Evolutionary conservation across 2,888 invertebrate genomes (phyloP), one percentile per base, ranked within the genome.

Genomic region (Anarsia innoxiella): DNA sequence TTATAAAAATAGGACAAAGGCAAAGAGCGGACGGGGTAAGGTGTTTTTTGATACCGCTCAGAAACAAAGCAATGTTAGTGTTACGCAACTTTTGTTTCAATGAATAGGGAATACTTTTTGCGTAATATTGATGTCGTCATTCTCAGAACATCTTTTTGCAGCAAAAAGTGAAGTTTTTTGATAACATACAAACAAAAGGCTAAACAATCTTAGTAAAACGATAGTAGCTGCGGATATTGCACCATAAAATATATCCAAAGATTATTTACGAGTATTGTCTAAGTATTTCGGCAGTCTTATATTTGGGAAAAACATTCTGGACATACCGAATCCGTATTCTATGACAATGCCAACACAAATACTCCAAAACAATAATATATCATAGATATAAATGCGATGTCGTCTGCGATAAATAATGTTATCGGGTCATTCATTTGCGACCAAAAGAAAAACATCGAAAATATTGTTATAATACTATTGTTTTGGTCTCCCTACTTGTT

Each of bases 41-140:
- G 82, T 82, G 79, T 78, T 83, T 83, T 84, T 83, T 71, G 70
- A 80, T 76, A 65, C 48, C 44, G 49, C 51, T 46, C 59, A 66
- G 15, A 33, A 70, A 82, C 76, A 80, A 78, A 56, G 43, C n/a
- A n/a, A n/a, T n/a, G n/a, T n/a, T n/a, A 37, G 40, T 62, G 62
- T 70, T 71, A 58, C 51, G 56, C 61, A 69, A 75, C 65, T 63
- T 71, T 77, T 79, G 79, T 78, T 65, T 31, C 12, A 37, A 56
- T 65, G 66, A 64, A 68, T 66, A 57, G 53, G 33, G 41, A 37
- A 34, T 30, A 47, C 56, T 61, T 65, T 66, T 62, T 39, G 44
- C 36, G 37, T 42, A 44, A 32, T 44, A 45, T 40, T 51, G 49
- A 27, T 6, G 6, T 49, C 59, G 63, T 66, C 58, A 50, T 71